Evolutionary conservation across 1,140 invertebrate species (phyloP).

Genomic region (Dicyema japonicum): DNA sequence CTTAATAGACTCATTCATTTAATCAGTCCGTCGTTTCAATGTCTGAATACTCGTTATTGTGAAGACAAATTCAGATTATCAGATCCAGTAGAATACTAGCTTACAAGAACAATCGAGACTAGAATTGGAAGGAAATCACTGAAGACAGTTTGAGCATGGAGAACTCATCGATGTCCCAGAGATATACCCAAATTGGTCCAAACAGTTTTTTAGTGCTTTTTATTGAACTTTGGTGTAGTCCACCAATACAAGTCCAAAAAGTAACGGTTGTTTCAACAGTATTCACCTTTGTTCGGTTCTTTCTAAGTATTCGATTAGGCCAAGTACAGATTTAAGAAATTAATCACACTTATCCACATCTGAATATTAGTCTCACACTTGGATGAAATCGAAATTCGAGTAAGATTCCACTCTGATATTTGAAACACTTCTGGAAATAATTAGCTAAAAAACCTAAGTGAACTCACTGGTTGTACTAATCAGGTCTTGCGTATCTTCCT

Average conservation of each 20-base stretch:
- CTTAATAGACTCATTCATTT: too few relatives aligned
- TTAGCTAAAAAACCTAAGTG: too few relatives aligned
- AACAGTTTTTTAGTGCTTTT: constrained; percentile 95
- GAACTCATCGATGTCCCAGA: constrained; percentile 59
- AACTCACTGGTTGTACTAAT: too few relatives aligned
- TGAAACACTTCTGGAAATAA: constrained; percentile 13
- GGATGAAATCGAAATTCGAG: constrained; percentile 65
- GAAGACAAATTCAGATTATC: constrained; percentile 77
- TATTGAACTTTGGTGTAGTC: constrained; percentile 83
- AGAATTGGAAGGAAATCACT: too few relatives aligned
- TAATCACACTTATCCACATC: constrained; percentile 86
- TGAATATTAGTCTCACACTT: constrained; percentile 63
- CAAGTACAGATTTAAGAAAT: too few relatives aligned
- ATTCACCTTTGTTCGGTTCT: constrained; percentile 88
- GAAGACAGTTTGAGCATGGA: constrained; percentile 75
- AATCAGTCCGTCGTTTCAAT: too few relatives aligned
- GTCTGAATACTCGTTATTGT: constrained; percentile 94
- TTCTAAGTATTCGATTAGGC: too few relatives aligned
- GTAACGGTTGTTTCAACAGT: constrained; percentile 74
- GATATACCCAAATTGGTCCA: constrained; percentile 68
- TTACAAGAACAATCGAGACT: too few relatives aligned
- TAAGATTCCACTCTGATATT: constrained; percentile 93
- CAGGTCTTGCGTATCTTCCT: too few relatives aligned
- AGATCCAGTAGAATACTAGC: constrained; percentile 42
- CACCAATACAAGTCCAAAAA: constrained; percentile 80